phyloP scores from a whole-genome alignment of 2,888 invertebrate genomes.

The Eledone cirrhosa region DNA sequence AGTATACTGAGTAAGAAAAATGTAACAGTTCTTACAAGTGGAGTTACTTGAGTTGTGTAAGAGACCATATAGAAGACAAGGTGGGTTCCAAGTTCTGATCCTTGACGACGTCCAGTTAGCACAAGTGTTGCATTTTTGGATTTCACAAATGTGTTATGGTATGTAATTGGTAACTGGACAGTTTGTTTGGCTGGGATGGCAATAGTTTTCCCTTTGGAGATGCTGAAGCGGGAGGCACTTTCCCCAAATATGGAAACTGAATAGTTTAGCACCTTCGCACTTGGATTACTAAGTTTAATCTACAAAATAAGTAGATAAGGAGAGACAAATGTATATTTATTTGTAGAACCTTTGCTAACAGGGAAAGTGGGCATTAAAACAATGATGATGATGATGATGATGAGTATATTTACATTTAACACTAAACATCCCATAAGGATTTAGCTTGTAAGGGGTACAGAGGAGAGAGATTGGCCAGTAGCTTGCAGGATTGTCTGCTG shows the following conservation, averaged over 20 bases:
- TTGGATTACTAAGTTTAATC: conserved; percentile 65
- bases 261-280: conserved; percentile 63
- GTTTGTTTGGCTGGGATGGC: conserved; percentile 60
- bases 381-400: no score
- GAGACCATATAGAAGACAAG: conserved; percentile 62
- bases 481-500: no score
- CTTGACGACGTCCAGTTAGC: conserved; percentile 60
- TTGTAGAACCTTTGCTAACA: no score
- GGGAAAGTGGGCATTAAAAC: no score
- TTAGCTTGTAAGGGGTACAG: no score
- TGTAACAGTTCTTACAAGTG: conserved; percentile 56
- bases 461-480: no score
- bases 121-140: conserved; percentile 63
- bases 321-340: no score
- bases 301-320: conserved; percentile 32
- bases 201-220: conserved; percentile 61
- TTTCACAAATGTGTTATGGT: conserved; percentile 59
- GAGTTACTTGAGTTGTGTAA: conserved; percentile 61
- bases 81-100: conserved; percentile 60
- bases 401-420: no score
- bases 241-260: conserved; percentile 61
- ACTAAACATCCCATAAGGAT: no score
- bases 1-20: no score
- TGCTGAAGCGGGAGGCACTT: conserved; percentile 61
- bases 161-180: conserved; percentile 53